phyloP scores from a whole-genome alignment of 2,888 invertebrate genomes.

The Imbricaverruca yamaguchii region DNA sequence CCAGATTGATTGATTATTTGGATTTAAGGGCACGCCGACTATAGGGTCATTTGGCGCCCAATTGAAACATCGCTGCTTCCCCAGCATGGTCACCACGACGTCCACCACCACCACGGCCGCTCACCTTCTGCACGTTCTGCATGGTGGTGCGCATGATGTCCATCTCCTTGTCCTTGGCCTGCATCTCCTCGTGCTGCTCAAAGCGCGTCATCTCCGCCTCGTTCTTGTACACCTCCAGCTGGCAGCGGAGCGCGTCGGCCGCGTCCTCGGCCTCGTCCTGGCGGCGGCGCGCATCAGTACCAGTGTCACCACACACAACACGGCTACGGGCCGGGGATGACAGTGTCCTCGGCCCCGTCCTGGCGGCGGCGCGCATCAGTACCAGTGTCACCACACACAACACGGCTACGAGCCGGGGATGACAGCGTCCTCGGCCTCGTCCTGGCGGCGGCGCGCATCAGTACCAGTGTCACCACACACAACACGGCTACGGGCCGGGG shows the following conservation, averaged over 20 bases:
- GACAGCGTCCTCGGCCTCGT: constrained; percentile 50
- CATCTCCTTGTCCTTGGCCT: constrained; percentile 77
- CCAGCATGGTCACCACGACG: no score
- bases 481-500: constrained; percentile 24
- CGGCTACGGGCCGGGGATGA: constrained; percentile 25
- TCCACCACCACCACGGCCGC: no score
- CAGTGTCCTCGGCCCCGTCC: constrained; percentile 54
- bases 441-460: constrained; percentile 52
- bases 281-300: constrained; percentile 41
- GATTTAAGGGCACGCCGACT: no score
- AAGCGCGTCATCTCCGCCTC: constrained; percentile 80
- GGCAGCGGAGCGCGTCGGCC: constrained; percentile 71
- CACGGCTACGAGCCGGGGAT: constrained; percentile 24
- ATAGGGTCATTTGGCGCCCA: no score
- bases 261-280: constrained; percentile 59
- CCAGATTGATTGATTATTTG: no score
- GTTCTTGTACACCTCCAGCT: constrained; percentile 87
- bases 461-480: not conserved
- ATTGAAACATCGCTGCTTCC: no score
- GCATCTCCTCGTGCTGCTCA: constrained; percentile 67
- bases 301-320: not conserved
- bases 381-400: not conserved
- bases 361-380: constrained; percentile 48
- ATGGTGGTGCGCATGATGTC: constrained; percentile 58
- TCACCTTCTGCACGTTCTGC: constrained; percentile 44